Evolutionary conservation across 37 sponge, comb jelly and placozoan species (phyloP).

Genomic region (Chondrosia reniformis): DNA sequence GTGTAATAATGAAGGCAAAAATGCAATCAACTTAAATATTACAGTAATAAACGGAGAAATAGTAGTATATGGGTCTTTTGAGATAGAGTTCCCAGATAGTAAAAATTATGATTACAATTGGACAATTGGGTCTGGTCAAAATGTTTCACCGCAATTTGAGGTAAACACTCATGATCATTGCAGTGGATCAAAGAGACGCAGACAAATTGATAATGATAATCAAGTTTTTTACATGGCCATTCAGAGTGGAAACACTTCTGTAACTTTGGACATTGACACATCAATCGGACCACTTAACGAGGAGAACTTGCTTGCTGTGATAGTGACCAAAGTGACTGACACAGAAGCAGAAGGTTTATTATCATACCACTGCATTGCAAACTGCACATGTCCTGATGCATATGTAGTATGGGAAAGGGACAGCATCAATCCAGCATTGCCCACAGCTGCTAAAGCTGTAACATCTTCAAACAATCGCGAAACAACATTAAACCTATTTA

Average conservation of each 20-base stretch:
- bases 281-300: neutral
- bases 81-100: no score
- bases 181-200: neutral
- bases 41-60: neutral
- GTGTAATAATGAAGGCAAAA: neutral
- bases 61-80: constrained; percentile 8
- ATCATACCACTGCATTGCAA: neutral
- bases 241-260: neutral
- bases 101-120: no score
- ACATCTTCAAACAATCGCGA: neutral
- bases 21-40: neutral
- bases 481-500: neutral
- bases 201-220: neutral
- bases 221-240: neutral
- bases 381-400: constrained; percentile 6
- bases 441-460: neutral
- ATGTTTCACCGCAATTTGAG: no score
- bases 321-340: neutral
- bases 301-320: neutral
- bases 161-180: no score
- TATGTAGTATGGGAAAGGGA: neutral
- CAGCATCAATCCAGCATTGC: neutral
- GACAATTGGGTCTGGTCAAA: no score
- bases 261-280: neutral
- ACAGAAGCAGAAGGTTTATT: neutral